Percentiles rank a stretch among this genome's conserved stretches.
These are phyloP conservation scores for Drosophila buzzatii DNA, from an alignment of 2,888 invertebrate species.

Conservation along the genomic window DNA sequence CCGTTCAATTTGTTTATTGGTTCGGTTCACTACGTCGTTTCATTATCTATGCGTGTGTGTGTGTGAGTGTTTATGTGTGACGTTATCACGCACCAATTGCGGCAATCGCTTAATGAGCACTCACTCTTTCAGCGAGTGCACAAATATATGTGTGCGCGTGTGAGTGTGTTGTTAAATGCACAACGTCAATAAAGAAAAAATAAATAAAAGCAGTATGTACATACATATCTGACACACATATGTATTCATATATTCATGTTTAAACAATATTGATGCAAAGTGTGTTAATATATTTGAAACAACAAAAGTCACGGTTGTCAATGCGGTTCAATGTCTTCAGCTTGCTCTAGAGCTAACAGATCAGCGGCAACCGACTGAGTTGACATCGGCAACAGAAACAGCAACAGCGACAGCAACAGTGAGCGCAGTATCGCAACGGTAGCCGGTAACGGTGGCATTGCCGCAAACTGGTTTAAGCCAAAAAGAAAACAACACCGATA, in stretches of 20 bases:
- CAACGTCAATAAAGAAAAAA: conserved; percentile 51
- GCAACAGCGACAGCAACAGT: conserved; percentile 8
- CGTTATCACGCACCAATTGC: conserved; percentile 72
- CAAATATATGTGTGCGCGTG: conserved; percentile 32
- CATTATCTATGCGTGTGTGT: conserved; percentile 22
- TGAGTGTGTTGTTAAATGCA: conserved; percentile 62
- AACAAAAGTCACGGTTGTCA: conserved; percentile 75
- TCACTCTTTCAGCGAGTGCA: conserved; percentile 28
- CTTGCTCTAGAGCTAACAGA: conserved; percentile 21
- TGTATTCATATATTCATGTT: conserved; percentile 19
- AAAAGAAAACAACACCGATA: conserved; percentile 29
- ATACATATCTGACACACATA: conserved; percentile 6
- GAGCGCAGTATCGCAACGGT: conserved; percentile 44
- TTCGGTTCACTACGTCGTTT: conserved; percentile 43
- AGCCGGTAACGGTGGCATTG: conserved; percentile 69
- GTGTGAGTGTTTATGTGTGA: conserved; percentile 32
- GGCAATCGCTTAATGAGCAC: conserved; percentile 64
- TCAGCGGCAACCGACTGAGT: conserved; percentile 15
- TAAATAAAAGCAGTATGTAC: conserved; percentile 2
- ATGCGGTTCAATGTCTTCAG: conserved; percentile 71
- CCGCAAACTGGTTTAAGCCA: conserved; percentile 66
- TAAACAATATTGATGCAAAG: conserved; percentile 25
- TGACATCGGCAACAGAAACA: conserved; percentile 27
- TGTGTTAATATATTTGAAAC: conserved; percentile 63
- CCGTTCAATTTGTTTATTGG: conserved; percentile 56